These are phyloP conservation scores for Acanthoscelides obtectus DNA, from an alignment of 2,888 invertebrate genomes.

Conservation along the genomic window DNA sequence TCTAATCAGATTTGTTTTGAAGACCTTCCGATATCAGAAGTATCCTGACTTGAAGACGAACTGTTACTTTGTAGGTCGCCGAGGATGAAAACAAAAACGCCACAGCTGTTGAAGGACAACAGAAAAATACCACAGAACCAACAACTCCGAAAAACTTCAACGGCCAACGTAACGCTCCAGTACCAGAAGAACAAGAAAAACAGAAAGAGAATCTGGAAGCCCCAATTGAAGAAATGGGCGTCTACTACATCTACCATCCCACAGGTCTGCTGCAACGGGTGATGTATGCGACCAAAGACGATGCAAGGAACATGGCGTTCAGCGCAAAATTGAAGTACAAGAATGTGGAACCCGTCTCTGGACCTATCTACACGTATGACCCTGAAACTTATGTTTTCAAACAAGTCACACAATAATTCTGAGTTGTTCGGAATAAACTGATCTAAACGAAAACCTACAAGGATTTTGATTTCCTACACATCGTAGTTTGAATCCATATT, in stretches of 20 bases:
- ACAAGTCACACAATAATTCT: neutral
- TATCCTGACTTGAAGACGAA: too few species aligned
- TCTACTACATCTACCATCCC: slow-evolving; percentile 62
- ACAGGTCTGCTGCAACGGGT: slow-evolving; percentile 60
- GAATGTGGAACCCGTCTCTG: slow-evolving; percentile 58
- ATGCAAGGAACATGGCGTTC: slow-evolving; percentile 57
- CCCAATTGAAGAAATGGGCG: slow-evolving; percentile 47
- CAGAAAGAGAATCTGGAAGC: slow-evolving; percentile 7
- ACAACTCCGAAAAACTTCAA: slow-evolving; percentile 14
- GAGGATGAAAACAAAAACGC: neutral
- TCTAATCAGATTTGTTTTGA: too few species aligned
- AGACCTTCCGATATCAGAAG: too few species aligned
- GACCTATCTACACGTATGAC: slow-evolving; percentile 56
- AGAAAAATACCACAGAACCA: neutral
- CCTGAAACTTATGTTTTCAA: slow-evolving; percentile 26
- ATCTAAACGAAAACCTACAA: neutral
- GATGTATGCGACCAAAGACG: slow-evolving; percentile 54
- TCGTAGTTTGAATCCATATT: too few species aligned
- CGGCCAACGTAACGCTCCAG: slow-evolving; percentile 11
- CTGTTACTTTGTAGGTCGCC: neutral
- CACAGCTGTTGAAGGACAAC: neutral
- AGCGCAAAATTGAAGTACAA: slow-evolving; percentile 60
- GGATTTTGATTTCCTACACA: neutral
- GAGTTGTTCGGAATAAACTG: neutral
- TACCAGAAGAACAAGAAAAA: slow-evolving; percentile 11